Evolutionary conservation across 2,797 vertebrate genomes (phyloP).

Genomic region (Eleutherodactylus coqui): DNA sequence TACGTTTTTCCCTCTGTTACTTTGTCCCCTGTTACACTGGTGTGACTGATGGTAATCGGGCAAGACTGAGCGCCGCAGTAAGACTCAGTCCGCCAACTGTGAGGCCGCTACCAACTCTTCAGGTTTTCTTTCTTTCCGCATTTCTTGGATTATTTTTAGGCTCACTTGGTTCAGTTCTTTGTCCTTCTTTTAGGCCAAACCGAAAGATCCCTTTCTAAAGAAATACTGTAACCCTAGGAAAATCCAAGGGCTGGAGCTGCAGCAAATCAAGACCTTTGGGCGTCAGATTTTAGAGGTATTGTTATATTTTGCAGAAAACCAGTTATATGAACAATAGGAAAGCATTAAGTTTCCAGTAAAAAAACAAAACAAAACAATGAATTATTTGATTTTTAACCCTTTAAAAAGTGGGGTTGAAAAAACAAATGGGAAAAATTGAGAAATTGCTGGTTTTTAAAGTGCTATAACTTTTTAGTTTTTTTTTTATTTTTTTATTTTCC

Average conservation of each 20-base stretch:
- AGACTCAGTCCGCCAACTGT: not conserved
- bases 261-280: slow-evolving; percentile 89
- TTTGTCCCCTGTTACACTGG: not conserved
- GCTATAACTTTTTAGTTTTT: no score
- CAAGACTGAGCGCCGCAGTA: not conserved
- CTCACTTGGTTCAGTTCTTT: not conserved
- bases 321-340: not conserved
- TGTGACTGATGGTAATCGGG: not conserved
- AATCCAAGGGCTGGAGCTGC: slow-evolving; percentile 91
- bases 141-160: not conserved
- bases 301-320: not conserved
- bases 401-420: no score
- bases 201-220: slow-evolving; percentile 90
- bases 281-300: slow-evolving; percentile 94
- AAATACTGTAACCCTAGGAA: slow-evolving; percentile 96
- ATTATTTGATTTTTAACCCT: no score
- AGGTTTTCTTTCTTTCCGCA: not conserved
- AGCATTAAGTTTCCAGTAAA: not conserved
- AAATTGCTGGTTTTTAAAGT: no score
- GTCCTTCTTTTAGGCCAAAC: slow-evolving; percentile 82
- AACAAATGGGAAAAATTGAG: no score
- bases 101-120: no score
- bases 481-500: no score
- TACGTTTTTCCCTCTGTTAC: not conserved
- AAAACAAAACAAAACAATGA: no score